Base-by-base conservation (phyloP, 2,797 vertebrate genomes). In the Oryzias dopingdopingensis region DNA sequence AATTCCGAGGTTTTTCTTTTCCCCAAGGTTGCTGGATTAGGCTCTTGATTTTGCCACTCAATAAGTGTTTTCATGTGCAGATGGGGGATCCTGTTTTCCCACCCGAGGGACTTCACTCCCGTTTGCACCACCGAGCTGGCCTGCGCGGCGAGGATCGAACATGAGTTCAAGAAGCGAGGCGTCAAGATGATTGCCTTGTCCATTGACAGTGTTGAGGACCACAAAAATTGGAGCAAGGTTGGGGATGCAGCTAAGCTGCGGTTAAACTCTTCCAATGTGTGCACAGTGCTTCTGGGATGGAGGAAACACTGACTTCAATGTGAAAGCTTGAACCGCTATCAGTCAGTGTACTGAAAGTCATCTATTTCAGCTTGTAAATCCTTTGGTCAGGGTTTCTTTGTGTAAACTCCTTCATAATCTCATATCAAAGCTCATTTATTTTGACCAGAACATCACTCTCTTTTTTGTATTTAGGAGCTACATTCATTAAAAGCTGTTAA, bases 121-220 rank as follows among this genome's bases (percentile, higher is more conserved):
- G 97, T 99, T 18, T 99, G 97, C 76, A 99, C 97, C 74, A 98
- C 96, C 0, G 97, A 99, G 86, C 93, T 99, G 1, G 95, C 94
- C 61, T 85, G 94, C 42, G 95, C 96, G 0, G 94, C 93, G 0
- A 93, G 78, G 70, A 58, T 98, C 85, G 92, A 89, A 0, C 59
- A 89, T 0, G 91, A 98, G 88, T 99, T 99, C 87, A 85, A 89
- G 76, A 96, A 95, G 66, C 93, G 94, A 43, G 91, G 90, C 0
- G 92, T 99, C 32, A 97, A 97, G 84, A 92, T 99, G 94, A 97
- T 99, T 0, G 97, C 96, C 1, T 83, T 99, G 70, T 98, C 96
- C 12, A 86, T 99, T 7, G 97, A 99, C 89, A 92, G 89, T 0
- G 95, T 97, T 15, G 90, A 90, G n/a, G 96, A 98, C 65, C 97